Evolutionary conservation across 2,113 vertebrate genomes (phyloP).

Genomic region (Accipiter cooperii): DNA sequence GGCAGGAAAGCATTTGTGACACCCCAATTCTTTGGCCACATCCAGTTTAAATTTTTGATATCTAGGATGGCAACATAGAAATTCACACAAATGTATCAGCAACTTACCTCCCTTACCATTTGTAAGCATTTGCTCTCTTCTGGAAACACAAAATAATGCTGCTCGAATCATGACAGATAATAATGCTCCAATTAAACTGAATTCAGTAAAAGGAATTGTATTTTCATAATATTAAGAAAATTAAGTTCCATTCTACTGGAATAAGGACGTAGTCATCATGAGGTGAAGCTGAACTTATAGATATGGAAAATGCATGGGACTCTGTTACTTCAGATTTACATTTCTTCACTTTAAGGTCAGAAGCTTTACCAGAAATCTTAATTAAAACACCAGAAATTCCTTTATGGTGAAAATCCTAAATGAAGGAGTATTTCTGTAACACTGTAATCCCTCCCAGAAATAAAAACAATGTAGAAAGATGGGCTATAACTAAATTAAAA

Average conservation of each 20-base stretch:
- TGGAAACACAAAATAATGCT: neutral
- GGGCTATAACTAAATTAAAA: neutral
- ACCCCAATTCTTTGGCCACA: neutral
- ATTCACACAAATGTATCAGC: neutral
- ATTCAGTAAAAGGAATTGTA: neutral
- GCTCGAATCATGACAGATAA: neutral
- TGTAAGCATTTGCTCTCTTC: neutral
- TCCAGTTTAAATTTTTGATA: neutral
- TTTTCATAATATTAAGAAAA: neutral
- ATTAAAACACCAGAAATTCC: neutral
- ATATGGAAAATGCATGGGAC: neutral
- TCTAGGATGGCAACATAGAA: neutral
- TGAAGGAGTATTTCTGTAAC: neutral
- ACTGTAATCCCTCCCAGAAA: neutral
- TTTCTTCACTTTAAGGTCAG: neutral
- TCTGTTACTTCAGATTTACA: neutral
- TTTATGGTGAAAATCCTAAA: neutral
- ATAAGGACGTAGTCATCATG: accelerated
- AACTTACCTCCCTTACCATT: neutral
- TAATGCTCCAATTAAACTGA: neutral
- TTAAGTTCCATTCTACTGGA: neutral
- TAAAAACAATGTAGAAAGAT: neutral
- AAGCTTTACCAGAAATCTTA: neutral
- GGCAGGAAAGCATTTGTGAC: neutral
- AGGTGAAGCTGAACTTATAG: neutral